phyloP scores from a whole-genome alignment of 2,113 vertebrate genomes.

The Pedetes capensis region DNA sequence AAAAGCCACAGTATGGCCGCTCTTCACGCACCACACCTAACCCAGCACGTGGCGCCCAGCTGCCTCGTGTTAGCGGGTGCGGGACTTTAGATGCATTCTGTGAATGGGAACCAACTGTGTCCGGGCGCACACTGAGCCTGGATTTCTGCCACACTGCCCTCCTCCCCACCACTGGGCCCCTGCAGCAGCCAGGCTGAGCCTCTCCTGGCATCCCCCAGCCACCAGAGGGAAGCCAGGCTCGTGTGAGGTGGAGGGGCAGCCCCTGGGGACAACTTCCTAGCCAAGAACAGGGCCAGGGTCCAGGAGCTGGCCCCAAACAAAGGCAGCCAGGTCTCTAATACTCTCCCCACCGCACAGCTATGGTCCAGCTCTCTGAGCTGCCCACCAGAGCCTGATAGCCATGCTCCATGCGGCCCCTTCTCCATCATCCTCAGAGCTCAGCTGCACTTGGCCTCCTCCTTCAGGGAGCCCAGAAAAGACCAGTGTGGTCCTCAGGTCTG shows the following conservation, averaged over 20 bases:
- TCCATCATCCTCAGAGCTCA: not conserved
- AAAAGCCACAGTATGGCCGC: not conserved
- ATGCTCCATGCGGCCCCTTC: accelerated
- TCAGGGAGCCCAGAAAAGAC: not conserved
- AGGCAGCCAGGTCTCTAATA: accelerated
- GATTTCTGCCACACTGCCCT: accelerated
- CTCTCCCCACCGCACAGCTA: not conserved
- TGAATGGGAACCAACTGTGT: not conserved
- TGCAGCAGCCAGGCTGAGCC: not conserved
- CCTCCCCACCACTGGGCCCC: not conserved
- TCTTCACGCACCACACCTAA: too few relatives aligned
- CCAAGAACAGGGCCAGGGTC: not conserved
- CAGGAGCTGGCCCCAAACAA: not conserved
- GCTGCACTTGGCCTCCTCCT: not conserved
- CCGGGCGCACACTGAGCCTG: not conserved
- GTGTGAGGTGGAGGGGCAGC: not conserved
- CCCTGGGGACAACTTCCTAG: accelerated
- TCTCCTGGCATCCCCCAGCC: accelerated
- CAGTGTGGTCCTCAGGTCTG: accelerated
- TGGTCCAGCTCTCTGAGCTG: not conserved
- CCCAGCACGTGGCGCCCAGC: not conserved
- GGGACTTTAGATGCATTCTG: accelerated
- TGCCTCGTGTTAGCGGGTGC: too few relatives aligned
- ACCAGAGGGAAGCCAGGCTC: not conserved
- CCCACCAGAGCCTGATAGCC: not conserved